These are phyloP conservation scores for Limnephilus lunatus DNA, from an alignment of 2,888 invertebrate genomes.

Conservation along the genomic window DNA sequence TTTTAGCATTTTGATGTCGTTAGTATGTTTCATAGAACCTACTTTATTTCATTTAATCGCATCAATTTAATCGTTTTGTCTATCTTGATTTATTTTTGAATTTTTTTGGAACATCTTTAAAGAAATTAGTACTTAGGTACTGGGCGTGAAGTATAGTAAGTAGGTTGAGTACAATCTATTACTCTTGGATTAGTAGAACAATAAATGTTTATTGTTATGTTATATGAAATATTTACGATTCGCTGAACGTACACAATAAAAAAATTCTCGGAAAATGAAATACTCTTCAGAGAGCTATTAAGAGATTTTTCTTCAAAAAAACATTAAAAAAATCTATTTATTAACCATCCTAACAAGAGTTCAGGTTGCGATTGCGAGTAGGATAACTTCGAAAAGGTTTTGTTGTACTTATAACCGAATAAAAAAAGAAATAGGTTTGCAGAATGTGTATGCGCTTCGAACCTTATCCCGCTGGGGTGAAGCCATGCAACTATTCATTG, in stretches of 20 bases:
- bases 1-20: not conserved
- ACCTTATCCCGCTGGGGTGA: not conserved
- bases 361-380: not conserved
- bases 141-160: not conserved
- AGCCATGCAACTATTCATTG: not conserved
- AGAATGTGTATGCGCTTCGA: not conserved
- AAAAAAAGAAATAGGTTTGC: not conserved
- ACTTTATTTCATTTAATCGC: too few relatives aligned
- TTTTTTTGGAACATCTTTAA: too few relatives aligned
- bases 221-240: too few relatives aligned
- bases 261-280: too few relatives aligned
- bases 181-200: not conserved
- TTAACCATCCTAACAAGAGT: not conserved
- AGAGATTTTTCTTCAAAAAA: too few relatives aligned
- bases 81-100: too few relatives aligned
- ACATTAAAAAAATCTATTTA: too few relatives aligned
- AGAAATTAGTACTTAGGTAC: not conserved
- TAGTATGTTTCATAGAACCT: not conserved
- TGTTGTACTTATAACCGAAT: not conserved
- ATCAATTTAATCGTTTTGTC: not conserved
- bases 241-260: too few relatives aligned
- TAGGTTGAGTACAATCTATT: not conserved
- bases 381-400: not conserved
- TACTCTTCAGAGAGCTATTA: too few relatives aligned
- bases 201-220: too few relatives aligned